Evolutionary conservation across 2,797 vertebrate species (phyloP), one percentile per base, ranked within the genome.

Genomic region (Cephalopachus bancanus): DNA sequence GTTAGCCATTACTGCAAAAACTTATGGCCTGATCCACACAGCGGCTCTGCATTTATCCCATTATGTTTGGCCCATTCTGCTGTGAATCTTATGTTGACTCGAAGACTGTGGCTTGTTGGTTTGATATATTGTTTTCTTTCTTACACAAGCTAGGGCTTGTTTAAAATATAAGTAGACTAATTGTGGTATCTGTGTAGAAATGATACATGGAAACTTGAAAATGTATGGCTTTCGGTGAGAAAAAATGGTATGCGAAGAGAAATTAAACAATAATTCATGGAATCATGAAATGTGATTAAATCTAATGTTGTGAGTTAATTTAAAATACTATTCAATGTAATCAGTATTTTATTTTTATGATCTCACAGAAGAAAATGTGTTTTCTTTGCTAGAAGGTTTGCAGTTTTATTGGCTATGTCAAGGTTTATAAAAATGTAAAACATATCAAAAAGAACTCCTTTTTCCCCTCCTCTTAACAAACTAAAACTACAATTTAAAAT

Each of bases 401-500:
- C 91, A 84, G 59, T 51, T 95, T 97, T 79, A 80, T 91, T 93
- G 97, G 57, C 49, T 93, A 65, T 94, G 88, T 85, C 59, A 74
- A 69, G 16, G 53, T 85, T 95, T 96, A 92, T 93, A 96, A 96
- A 97, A 97, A 96, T 55, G 74, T 94, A 93, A 97, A 96, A 67
- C 28, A 51, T 17, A 59, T 86, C 94, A 49, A 83, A 97, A 96
- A 96, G 37, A 92, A 44, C 15, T 28, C 30, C 62, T 20, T 95
- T 62, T 22, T 53, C 44, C 65, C 10, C 2, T 55, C 92, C 26
- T 97, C 59, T 97, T 97, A 96, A 97, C 97, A 85, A 92, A 65
- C 93, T 94, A 96, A 98, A 84, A 87, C 89, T 96, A 74, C 95
- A 97, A 80, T 94, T 92, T 96, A 86, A 96, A 98, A 96, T 95